phyloP scores from a whole-genome alignment of 2,797 vertebrate genomes.

The Falco rusticolus region DNA sequence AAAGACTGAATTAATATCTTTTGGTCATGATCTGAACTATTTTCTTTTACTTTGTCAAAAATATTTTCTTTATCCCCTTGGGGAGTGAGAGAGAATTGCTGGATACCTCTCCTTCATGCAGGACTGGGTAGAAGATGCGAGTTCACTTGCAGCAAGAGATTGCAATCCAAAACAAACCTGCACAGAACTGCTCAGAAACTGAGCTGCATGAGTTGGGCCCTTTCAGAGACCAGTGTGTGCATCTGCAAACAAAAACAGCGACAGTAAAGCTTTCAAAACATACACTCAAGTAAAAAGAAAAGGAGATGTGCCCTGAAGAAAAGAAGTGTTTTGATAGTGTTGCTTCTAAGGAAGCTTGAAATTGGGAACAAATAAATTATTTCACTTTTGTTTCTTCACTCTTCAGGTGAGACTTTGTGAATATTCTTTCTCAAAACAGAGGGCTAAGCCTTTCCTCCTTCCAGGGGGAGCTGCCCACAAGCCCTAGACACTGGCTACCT shows the following conservation, averaged over 20 bases:
- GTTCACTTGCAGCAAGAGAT: not conserved
- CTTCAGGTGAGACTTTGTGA: not conserved
- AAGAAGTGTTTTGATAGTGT: not conserved
- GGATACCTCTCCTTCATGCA: not conserved
- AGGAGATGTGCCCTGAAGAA: not conserved
- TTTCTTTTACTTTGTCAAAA: not conserved
- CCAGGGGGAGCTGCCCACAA: not conserved
- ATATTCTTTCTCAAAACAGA: not conserved
- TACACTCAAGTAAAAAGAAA: not conserved
- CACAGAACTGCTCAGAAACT: not conserved
- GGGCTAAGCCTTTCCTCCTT: not conserved
- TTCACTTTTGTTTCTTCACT: not conserved
- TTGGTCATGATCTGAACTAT: not conserved
- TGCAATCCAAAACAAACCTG: not conserved
- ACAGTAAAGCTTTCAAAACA: not conserved
- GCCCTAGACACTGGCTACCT: not conserved
- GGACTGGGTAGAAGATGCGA: not conserved
- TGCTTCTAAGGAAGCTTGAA: not conserved
- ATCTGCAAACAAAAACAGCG: not conserved
- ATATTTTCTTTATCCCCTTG: not conserved
- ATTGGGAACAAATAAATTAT: not conserved
- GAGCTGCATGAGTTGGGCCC: not conserved
- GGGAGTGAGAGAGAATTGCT: accelerated
- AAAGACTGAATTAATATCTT: not conserved
- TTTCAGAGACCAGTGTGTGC: not conserved